A percentile compares a stretch with the other conserved stretches of the same genome.
phyloP scores from a whole-genome alignment of 92 coral and sea anemone species.

The Zoanthus solanderi region DNA sequence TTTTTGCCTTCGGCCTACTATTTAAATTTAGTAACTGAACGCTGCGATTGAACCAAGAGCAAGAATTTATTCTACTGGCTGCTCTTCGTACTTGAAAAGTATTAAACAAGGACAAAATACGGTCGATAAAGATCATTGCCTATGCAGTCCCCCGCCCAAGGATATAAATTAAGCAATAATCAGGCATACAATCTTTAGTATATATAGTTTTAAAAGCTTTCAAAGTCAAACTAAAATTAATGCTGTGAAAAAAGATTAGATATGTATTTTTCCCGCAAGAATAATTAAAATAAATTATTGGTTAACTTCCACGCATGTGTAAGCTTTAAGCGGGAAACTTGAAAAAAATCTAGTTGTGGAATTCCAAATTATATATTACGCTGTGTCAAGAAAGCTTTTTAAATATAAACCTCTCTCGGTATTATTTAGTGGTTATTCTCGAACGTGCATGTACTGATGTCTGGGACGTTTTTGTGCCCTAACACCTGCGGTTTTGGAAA shows the following conservation, averaged over 20 bases:
- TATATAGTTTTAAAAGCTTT: background rate
- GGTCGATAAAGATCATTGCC: background rate
- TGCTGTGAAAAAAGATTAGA: background rate
- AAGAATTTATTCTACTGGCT: too few species aligned
- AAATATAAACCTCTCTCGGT: background rate
- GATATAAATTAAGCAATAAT: background rate
- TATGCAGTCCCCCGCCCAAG: background rate
- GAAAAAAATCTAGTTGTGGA: background rate
- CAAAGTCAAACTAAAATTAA: background rate
- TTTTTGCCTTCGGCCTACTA: too few species aligned
- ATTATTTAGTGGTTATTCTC: background rate
- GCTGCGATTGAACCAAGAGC: too few species aligned
- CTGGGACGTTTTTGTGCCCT: constrained; percentile 70
- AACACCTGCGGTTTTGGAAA: constrained; percentile 64
- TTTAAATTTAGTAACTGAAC: too few species aligned
- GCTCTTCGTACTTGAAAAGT: too few species aligned
- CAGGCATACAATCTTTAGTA: background rate
- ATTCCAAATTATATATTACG: background rate
- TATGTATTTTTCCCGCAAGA: background rate
- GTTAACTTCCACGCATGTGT: background rate
- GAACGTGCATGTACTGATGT: constrained; percentile 14
- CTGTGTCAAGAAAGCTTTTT: background rate
- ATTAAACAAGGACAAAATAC: background rate
- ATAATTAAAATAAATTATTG: background rate
- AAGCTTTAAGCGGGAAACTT: constrained; percentile 28